Percentiles rank a stretch among this genome's conserved stretches.
Evolutionary conservation across 2,113 vertebrate species (phyloP).

Genomic region (Onychorhynchus coronatus): DNA sequence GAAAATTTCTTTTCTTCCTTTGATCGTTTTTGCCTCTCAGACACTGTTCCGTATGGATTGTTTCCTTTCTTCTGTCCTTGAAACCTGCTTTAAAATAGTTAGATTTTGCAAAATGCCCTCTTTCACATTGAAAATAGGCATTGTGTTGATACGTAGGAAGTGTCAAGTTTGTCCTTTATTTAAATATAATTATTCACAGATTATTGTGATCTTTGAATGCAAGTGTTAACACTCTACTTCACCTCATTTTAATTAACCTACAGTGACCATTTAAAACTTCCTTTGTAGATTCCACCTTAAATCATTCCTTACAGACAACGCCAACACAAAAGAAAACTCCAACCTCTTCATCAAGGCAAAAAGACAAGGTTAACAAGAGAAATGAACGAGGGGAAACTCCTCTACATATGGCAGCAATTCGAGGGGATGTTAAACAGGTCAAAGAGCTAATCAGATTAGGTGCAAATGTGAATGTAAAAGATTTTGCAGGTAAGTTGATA

Average conservation of each 20-base stretch:
- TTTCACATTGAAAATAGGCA: background rate
- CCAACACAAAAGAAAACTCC: conserved; percentile 91
- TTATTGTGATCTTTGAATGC: background rate
- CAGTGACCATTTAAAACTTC: background rate
- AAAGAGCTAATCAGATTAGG: conserved; percentile 95
- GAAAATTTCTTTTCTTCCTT: background rate
- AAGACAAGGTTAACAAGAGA: conserved; percentile 99
- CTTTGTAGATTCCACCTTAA: conserved; percentile 87
- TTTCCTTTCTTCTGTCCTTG: background rate
- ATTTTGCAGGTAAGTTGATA: conserved; percentile 89
- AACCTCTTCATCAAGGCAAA: conserved; percentile 89
- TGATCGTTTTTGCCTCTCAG: background rate
- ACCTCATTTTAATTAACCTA: background rate
- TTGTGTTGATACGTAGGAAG: background rate
- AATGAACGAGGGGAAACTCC: conserved; percentile 97
- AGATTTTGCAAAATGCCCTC: background rate
- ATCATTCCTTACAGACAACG: conserved; percentile 88
- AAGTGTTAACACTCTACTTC: background rate
- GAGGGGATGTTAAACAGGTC: conserved; percentile 94
- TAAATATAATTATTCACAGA: background rate
- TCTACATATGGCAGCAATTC: conserved; percentile 96
- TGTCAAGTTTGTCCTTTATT: background rate
- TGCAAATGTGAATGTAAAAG: conserved; percentile 97
- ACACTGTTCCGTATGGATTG: background rate
- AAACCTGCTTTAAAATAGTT: background rate